Percentiles rank a stretch among this genome's conserved stretches.
Conservation (phyloP, 1,140 invertebrate genomes). For the Hestina assimilis region DNA sequence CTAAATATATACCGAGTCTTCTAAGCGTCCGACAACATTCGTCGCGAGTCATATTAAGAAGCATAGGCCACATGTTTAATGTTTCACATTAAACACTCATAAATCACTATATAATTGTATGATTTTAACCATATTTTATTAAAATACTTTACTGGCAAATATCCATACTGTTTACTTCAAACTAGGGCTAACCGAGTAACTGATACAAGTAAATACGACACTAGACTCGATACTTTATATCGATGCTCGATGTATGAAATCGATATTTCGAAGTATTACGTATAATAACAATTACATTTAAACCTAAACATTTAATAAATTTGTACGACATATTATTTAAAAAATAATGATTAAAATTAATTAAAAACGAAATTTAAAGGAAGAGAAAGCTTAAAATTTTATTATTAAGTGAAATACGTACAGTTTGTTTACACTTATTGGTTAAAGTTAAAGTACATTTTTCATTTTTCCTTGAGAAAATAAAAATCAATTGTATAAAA, state of each 20-base stretch:
- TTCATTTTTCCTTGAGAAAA: too few relatives aligned
- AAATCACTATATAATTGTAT: slow-evolving; percentile 61
- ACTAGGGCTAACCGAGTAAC: slow-evolving; percentile 29
- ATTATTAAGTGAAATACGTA: too few relatives aligned
- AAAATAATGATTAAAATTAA: too few relatives aligned
- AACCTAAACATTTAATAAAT: too few relatives aligned
- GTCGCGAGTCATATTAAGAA: slow-evolving; percentile 81
- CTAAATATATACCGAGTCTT: slow-evolving; percentile 85
- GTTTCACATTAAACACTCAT: slow-evolving; percentile 48
- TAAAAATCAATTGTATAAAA: too few relatives aligned
- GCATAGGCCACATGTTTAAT: slow-evolving; percentile 74
- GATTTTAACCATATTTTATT: slow-evolving; percentile 73
- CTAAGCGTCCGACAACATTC: slow-evolving; percentile 92
- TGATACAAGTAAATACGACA: slow-evolving; percentile 25
- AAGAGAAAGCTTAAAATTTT: too few relatives aligned
- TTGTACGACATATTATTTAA: too few relatives aligned
- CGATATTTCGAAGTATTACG: too few relatives aligned
- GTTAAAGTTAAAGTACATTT: too few relatives aligned
- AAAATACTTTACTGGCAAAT: slow-evolving; percentile 74
- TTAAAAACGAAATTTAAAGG: too few relatives aligned
- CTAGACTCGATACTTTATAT: slow-evolving; percentile 9
- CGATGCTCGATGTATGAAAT: slow-evolving; percentile 1
- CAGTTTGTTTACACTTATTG: too few relatives aligned
- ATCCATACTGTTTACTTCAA: slow-evolving; percentile 79
- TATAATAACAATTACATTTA: too few relatives aligned